Conservation (phyloP, 2,113 vertebrate genomes). For the Scalopus aquaticus region DNA sequence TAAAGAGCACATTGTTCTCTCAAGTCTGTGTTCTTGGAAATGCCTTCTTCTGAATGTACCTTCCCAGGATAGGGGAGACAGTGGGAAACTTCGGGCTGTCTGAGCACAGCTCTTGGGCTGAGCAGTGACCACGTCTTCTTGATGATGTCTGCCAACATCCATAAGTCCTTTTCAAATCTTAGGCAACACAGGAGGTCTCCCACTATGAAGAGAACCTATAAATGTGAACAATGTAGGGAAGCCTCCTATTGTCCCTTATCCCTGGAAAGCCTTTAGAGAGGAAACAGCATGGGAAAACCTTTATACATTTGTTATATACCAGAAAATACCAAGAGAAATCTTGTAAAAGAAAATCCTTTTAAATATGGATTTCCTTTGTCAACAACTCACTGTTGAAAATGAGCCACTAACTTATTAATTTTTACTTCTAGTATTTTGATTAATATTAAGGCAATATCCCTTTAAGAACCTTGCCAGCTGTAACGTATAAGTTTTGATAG, state of each 20-base stretch:
- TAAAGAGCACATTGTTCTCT: background rate
- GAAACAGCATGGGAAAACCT: background rate
- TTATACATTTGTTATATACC: background rate
- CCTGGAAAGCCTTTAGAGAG: background rate
- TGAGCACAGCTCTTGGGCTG: background rate
- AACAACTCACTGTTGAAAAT: conserved; percentile 19
- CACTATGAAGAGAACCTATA: background rate
- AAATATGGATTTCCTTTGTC: conserved; percentile 1
- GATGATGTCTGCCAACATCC: background rate
- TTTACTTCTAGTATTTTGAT: conserved; percentile 28
- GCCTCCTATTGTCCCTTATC: background rate
- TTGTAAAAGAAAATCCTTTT: background rate
- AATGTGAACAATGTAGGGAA: background rate
- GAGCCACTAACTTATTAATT: background rate
- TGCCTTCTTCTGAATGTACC: background rate
- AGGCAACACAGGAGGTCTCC: background rate
- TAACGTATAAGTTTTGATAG: background rate
- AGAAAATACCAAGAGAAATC: background rate
- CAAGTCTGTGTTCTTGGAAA: background rate
- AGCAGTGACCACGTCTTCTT: background rate
- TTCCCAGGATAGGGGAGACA: background rate
- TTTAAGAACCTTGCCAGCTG: background rate
- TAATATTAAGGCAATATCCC: background rate
- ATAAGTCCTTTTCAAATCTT: background rate
- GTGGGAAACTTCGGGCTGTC: background rate